Base-by-base conservation (phyloP, 2,888 invertebrate genomes). In the Tuta absoluta region DNA sequence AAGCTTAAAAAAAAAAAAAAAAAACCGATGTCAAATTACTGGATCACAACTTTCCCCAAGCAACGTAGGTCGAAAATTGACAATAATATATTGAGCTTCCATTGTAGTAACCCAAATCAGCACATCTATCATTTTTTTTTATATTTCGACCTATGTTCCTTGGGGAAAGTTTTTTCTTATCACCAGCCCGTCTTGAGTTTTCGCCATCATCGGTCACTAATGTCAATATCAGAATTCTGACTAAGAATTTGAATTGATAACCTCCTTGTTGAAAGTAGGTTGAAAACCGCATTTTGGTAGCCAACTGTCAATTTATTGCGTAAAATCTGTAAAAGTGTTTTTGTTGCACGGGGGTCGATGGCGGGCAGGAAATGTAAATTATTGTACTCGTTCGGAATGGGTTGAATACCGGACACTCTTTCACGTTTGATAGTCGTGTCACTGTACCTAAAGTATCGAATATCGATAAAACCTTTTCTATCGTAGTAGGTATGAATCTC, bases 361-460 rank as follows among this genome's bases (percentile, higher is more conserved):
- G 61, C 33, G 63, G n/a, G 58, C 58, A 64, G 59, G 66, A 75
- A 70, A 78, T 74, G 78, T 82, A 79, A 82, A 81, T 81, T 76
- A 82, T 81, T 77, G 75, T 77, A 72, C 77, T 76, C 81, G 73
- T 77, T 72, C 78, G 75, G 75, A 74, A 75, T 76, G 76, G 75
- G 75, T 72, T 74, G 75, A 78, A 79, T 80, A 68, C 74, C 75
- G 73, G 73, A 72, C 76, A 72, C 71, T 78, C 72, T 74, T 77
- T 74, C 78, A 77, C 73, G 77, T 73, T 70, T 65, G 24, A 33
- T 73, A 76, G 14, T 33, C 23, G n/a, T 66, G 57, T 61, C 63
- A 62, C 51, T 62, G 59, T 62, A 41, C 17, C 19, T 37, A 41
- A n/a, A 10, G 12, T 7, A 45, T 45, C 45, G 45, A 45, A n/a